Evolutionary conservation across 2,797 vertebrate species (phyloP), one percentile per base, ranked within the genome.

Genomic region (Takifugu ocellatus): DNA sequence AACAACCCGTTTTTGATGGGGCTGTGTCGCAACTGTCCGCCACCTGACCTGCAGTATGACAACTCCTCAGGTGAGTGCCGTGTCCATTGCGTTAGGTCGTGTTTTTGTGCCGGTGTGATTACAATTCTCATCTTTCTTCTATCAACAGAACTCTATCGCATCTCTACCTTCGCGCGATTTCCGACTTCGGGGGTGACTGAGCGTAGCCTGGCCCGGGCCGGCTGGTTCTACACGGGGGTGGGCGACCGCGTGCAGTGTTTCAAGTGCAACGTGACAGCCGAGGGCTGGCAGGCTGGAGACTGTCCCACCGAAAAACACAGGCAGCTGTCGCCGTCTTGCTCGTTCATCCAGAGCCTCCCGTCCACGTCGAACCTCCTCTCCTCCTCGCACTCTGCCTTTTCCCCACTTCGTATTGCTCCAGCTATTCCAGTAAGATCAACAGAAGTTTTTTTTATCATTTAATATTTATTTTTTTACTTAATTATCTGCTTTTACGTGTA

Each of bases 211-310:
- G 96, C 97, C 0, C 92, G 93, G n/a, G 96, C 96, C 2, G 96
- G 96, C 0, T 99, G 97, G 89, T 98, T 94, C 78, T 99, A 98
- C 84, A 98, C 92, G 0, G 96, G 96, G 1, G 69, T 93, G 25
- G 92, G 93, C 0, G 95, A 98, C 84, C 90, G 92, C 6, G 96
- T 98, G 2, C 94, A 94, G 75, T 99, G 97, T 73, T 99, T 96
- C 87, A 89, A 82, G 44, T 98, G 97, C 76, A 95, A 94, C 6
- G 87, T 94, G 66, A 94, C 90, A 0, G 67, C 93, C 48, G 96
- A 98, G 54, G 96, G 91, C 75, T 99, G 97, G 96, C 95, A 95
- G 67, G 83, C 84, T 0, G 95, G 97, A 14, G 97, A 99, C 84
- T 96, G 89, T 66, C 93, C 97, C 0, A 79, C 93, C 27, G 96